These are phyloP conservation scores for Panthera leo DNA, from an alignment of 2,113 vertebrate species.

Conservation along the genomic window DNA sequence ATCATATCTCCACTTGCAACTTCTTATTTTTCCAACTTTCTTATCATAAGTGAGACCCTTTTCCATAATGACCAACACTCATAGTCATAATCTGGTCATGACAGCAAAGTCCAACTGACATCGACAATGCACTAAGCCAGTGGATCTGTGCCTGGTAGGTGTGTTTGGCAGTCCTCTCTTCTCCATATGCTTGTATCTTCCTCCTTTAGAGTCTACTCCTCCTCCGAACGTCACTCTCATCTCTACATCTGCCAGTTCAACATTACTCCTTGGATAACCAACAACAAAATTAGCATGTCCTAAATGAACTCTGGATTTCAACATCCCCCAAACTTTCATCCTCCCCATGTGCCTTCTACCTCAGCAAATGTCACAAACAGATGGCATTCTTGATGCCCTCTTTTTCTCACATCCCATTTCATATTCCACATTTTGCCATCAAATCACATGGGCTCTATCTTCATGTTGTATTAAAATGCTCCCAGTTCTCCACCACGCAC, in stretches of 20 bases:
- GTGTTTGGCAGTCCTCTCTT: background rate
- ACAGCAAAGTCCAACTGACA: background rate
- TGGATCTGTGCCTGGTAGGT: background rate
- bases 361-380: background rate
- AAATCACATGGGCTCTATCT: background rate
- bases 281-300: background rate
- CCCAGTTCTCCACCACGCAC: background rate
- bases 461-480: background rate
- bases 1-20: background rate
- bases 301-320: background rate
- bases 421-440: background rate
- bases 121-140: background rate
- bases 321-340: background rate
- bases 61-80: background rate
- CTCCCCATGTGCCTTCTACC: background rate
- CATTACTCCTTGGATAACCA: background rate
- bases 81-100: background rate
- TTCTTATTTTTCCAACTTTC: conserved; percentile 7
- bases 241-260: background rate
- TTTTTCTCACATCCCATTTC: background rate
- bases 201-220: background rate
- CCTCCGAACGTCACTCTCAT: background rate
- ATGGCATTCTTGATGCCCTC: background rate
- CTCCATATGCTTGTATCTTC: background rate
- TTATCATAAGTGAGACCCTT: background rate